Evolutionary conservation across 2,113 vertebrate genomes (phyloP), one percentile per base, ranked within the genome.

Genomic region (Nesogale talazaci): DNA sequence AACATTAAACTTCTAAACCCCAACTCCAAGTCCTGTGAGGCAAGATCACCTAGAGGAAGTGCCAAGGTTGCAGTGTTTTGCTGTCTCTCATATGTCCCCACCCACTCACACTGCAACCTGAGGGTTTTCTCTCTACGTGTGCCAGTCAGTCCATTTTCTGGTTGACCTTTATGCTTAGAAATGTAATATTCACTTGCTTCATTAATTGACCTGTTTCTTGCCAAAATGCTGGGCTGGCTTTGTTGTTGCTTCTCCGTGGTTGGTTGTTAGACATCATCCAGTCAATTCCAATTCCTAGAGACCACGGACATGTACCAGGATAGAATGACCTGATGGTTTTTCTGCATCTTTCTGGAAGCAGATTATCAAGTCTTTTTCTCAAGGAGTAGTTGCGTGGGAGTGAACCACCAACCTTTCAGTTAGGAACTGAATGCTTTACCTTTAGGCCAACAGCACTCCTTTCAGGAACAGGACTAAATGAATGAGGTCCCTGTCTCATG

Each of bases 31-130:
- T 67, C 52, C 76, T 86, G 1, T 75, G 34, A 88, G 29, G 14
- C 1, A 59, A 87, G 70, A 34, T 72, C 25, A 89, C 56, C 4
- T 34, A 84, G 91, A 87, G 92, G 86, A 92, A 96, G 65, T 92
- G 38, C 14, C 2, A 10, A 1, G 4, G 75, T 22, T 19, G 31
- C 46, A 75, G 20, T 0, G 14, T 23, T 56, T 69, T 56, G 56
- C 14, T 79, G 0, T 86, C 19, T 93, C n/a, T 83, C 5, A 46
- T 19, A 4, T 61, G 79, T 61, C 65, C 34, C 16, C 86, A 70
- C 38, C 89, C 67, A 69, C 85, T 22, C 46, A 87, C 82, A 65
- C 1, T 61, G 34, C 15, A 38, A 52, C 36, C 12, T 87, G 56
- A 25, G 34, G 34, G 31, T 36, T 94, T 85, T 86, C n/a, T 79